Evolutionary conservation across 2,797 vertebrate genomes (phyloP).

Genomic region (Ispidina lecontei): DNA sequence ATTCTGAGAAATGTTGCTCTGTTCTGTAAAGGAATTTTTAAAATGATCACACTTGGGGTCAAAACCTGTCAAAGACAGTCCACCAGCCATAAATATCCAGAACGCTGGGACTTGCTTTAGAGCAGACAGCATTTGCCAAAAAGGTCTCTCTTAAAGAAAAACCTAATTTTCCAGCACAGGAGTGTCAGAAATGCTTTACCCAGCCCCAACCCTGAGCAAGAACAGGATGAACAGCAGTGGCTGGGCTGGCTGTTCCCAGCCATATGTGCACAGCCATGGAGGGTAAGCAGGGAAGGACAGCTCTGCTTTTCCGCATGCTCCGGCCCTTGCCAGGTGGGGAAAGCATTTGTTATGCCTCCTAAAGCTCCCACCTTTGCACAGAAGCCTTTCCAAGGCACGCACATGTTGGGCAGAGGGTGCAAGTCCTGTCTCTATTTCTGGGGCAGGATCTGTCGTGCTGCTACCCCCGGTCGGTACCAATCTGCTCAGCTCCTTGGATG

Average conservation of each 20-base stretch:
- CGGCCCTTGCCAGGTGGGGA: slow-evolving; percentile 35
- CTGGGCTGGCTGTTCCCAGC: not conserved
- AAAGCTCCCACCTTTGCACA: not conserved
- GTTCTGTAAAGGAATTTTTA: not conserved
- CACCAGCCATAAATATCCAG: not conserved
- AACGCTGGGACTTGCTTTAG: not conserved
- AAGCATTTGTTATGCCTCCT: not conserved
- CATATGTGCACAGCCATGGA: not conserved
- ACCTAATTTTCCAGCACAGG: not conserved
- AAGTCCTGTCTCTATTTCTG: not conserved
- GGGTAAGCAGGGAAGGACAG: not conserved
- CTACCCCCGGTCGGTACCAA: not conserved
- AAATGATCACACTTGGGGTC: not conserved
- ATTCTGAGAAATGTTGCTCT: not conserved
- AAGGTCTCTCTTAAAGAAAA: not conserved
- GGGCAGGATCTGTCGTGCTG: not conserved
- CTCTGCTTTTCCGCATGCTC: not conserved
- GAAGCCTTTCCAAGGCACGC: not conserved
- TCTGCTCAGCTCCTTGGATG: not conserved
- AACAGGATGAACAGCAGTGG: not conserved
- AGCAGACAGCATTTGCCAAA: not conserved
- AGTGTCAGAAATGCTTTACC: not conserved
- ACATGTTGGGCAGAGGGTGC: not conserved
- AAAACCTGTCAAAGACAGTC: not conserved
- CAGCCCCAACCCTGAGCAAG: not conserved